Percentiles rank a stretch among this genome's conserved stretches.
phyloP scores from a whole-genome alignment of 2,797 vertebrate species.

The Loriculus beryllinus region DNA sequence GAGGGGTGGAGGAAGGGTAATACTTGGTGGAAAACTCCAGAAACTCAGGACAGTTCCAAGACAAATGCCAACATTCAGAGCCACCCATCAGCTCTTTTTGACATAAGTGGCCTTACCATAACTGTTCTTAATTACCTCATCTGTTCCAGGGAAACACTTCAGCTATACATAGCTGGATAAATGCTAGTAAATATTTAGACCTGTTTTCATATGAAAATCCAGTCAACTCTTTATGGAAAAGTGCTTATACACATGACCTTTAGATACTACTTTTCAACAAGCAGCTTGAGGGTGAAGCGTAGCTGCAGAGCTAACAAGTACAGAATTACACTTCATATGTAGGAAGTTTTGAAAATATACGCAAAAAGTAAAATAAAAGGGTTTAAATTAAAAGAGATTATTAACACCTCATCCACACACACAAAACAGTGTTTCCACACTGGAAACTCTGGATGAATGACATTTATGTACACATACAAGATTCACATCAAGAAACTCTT shows the following conservation, averaged over 20 bases:
- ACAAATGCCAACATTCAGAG: not conserved
- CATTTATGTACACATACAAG: not conserved
- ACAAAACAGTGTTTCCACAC: not conserved
- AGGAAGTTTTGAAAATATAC: not conserved
- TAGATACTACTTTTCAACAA: not conserved
- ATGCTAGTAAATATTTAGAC: not conserved
- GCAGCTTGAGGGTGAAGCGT: not conserved
- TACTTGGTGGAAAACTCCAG: not conserved
- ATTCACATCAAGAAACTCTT: not conserved
- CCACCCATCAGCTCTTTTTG: not conserved
- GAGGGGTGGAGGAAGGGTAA: not conserved
- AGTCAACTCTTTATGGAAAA: not conserved
- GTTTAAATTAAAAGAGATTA: not conserved
- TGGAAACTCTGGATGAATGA: not conserved
- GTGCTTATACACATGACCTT: not conserved
- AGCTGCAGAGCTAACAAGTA: not conserved
- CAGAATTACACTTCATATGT: not conserved
- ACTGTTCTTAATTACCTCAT: not conserved
- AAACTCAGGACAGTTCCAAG: not conserved
- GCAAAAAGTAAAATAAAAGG: not conserved
- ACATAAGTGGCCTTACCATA: not conserved
- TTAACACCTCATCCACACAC: not conserved
- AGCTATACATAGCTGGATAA: not conserved
- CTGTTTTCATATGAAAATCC: not conserved
- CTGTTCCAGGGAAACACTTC: not conserved